Conservation (phyloP, 2,113 vertebrate species). For the Ovis canadensis region DNA sequence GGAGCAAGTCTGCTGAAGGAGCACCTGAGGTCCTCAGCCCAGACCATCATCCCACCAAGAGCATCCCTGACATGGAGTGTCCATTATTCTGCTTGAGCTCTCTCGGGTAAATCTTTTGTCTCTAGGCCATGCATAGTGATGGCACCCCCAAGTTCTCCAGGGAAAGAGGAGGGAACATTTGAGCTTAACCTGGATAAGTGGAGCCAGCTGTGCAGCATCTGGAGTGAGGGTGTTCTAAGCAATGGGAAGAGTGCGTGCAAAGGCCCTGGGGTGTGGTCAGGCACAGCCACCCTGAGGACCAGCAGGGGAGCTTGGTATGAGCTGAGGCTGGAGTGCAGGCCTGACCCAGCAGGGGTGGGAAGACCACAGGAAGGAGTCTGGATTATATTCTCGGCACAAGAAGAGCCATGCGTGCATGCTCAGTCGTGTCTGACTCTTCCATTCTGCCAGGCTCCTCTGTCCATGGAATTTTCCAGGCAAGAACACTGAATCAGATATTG, state of each 20-base stretch:
- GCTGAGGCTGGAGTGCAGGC: not conserved
- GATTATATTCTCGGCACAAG: not conserved
- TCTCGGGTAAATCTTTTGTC: not conserved
- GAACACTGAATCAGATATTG: not conserved
- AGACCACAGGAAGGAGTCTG: not conserved
- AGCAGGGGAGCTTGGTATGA: too few species aligned
- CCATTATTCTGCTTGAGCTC: not conserved
- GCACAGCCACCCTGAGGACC: too few species aligned
- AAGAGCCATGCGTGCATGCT: not conserved
- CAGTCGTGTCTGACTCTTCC: not conserved
- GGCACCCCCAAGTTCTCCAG: not conserved
- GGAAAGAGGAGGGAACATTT: not conserved
- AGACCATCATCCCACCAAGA: rapidly evolving
- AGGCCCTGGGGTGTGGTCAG: not conserved
- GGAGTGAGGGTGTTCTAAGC: not conserved
- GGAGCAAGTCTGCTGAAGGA: not conserved
- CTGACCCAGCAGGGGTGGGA: rapidly evolving
- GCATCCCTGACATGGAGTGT: not conserved
- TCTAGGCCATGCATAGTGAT: not conserved
- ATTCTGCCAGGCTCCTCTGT: not conserved
- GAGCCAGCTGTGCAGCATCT: not conserved
- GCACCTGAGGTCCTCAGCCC: rapidly evolving
- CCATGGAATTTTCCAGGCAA: not conserved
- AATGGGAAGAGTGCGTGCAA: not conserved
- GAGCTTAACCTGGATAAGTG: not conserved